Evolutionary conservation across 2,797 vertebrate species (phyloP), one percentile per base, ranked within the genome.

Genomic region (Phataginus tricuspis): DNA sequence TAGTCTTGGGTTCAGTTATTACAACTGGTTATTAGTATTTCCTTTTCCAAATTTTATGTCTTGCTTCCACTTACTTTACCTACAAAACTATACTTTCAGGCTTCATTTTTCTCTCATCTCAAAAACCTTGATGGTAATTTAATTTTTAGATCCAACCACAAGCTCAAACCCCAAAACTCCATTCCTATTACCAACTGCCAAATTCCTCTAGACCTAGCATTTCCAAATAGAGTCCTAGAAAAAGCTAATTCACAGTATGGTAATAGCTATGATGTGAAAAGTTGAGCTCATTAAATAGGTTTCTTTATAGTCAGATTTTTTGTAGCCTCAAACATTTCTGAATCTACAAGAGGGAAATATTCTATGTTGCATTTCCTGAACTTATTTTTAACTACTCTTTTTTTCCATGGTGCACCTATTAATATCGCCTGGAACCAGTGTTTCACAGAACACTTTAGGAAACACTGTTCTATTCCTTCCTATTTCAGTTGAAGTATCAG

Each of bases 301-400:
- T 90, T 92, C 78, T 95, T 83, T 49, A 45, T 45, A 68, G 82
- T 49, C 72, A 96, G 27, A 92, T 25, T 90, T 95, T 79, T 84
- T 89, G 88, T 27, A 90, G 77, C 82, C 63, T 79, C 88, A 68
- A 18, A 64, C 23, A 89, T 64, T 34, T 82, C 85, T 86, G 51
- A 88, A 95, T 88, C 69, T 94, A 88, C 51, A 84, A 94, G 51
- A 90, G 4, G 51, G 34, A 85, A 94, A 96, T 29, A 86, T 34
- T 91, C 63, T 68, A 95, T 83, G 93, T 34, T 95, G 64, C 69
- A 91, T 95, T 94, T 95, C 86, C 83, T 96, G 45, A 91, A 87
- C 78, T 97, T 93, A 95, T 97, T 97, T 97, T 96, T 90, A 97
- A 87, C 86, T 85, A 88, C 55, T 45, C 29, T 64, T 77, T 72